Percentiles rank a stretch among this genome's conserved stretches.
Conservation (phyloP, 2,113 vertebrate genomes). For the Pituophis catenifer region DNA sequence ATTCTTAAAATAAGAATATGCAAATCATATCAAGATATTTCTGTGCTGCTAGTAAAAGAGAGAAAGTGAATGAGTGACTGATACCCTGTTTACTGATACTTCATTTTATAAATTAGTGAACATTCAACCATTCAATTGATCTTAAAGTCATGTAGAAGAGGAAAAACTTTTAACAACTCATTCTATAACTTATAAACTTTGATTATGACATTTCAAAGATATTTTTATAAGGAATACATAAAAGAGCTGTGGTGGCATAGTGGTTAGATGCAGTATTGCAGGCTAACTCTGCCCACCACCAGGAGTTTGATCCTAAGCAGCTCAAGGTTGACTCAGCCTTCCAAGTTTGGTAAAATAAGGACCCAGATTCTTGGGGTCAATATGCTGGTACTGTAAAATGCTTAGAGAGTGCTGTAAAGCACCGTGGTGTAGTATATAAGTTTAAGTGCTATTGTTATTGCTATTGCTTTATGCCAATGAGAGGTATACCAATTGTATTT, state of each 20-base stretch:
- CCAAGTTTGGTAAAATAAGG: no score
- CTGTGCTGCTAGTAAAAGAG: not conserved
- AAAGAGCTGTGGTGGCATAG: no score
- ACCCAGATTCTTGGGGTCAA: no score
- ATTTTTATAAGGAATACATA: not conserved
- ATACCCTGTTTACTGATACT: not conserved
- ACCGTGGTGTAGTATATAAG: no score
- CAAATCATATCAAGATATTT: not conserved
- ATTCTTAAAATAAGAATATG: not conserved
- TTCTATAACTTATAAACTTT: not conserved
- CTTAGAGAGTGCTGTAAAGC: no score
- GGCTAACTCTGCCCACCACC: no score
- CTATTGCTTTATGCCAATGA: not conserved
- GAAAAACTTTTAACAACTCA: not conserved
- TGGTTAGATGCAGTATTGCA: no score
- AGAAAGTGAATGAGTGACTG: not conserved
- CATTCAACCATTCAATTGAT: not conserved
- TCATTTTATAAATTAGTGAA: not conserved
- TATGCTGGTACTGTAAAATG: no score
- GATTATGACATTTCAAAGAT: not conserved
- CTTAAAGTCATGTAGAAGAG: not conserved
- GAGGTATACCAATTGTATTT: not conserved
- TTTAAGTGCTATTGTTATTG: no score
- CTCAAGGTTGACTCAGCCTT: no score
- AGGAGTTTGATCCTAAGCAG: no score